Evolutionary conservation across 2,797 vertebrate genomes (phyloP).

Genomic region (Protonibea diacanthus): DNA sequence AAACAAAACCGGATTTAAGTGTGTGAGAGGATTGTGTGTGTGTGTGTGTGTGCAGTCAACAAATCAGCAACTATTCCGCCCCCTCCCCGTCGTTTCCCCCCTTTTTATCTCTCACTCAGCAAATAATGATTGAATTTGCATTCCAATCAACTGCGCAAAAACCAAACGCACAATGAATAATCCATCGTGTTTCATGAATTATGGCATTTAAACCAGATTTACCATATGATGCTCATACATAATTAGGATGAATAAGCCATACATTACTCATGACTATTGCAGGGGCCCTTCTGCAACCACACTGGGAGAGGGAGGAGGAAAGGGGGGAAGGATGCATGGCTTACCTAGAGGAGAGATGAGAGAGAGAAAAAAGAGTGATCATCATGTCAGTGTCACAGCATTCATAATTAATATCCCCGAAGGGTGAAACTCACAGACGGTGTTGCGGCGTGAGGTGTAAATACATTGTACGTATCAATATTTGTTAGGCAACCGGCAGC

Average conservation of each 20-base stretch:
- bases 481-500: constrained; percentile 36
- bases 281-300: constrained; percentile 45
- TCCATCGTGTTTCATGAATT: constrained; percentile 50
- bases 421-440: constrained; percentile 33
- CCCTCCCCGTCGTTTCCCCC: not conserved
- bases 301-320: constrained; percentile 16
- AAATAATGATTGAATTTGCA: constrained; percentile 52
- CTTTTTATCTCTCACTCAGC: constrained; percentile 37
- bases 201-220: constrained; percentile 48
- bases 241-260: constrained; percentile 70
- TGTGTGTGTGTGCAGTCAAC: constrained; percentile 18
- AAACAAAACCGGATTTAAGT: constrained; percentile 12
- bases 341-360: constrained; percentile 77
- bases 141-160: constrained; percentile 38
- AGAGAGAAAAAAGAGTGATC: constrained; percentile 40
- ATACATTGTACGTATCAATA: constrained; percentile 35
- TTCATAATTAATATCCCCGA: constrained; percentile 64
- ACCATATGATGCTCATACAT: constrained; percentile 56
- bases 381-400: constrained; percentile 49
- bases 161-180: constrained; percentile 61
- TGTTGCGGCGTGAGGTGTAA: constrained; percentile 36
- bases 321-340: constrained; percentile 35
- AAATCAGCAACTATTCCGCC: constrained; percentile 26
- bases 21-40: constrained; percentile 3
- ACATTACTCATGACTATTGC: constrained; percentile 75